Evolutionary conservation across 1,140 invertebrate genomes (phyloP).

Genomic region (Platyura marginata): DNA sequence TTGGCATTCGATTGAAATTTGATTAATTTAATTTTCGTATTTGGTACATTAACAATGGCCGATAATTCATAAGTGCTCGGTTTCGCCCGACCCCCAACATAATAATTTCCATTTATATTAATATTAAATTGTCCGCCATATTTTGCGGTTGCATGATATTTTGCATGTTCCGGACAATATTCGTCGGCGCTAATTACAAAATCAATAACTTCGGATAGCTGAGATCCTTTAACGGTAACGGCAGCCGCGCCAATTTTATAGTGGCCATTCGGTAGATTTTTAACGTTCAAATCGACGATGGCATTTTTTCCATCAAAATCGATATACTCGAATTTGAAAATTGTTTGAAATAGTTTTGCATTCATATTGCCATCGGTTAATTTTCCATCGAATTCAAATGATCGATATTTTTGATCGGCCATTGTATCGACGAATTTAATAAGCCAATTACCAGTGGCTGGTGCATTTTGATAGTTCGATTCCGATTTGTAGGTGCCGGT

Average conservation of each 20-base stretch:
- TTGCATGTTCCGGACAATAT: constrained; percentile 10
- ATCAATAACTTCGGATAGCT: constrained; percentile 21
- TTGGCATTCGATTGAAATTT: constrained; percentile 16
- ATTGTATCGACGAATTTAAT: constrained; percentile 17
- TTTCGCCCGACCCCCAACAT: constrained; percentile 14
- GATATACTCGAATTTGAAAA: constrained; percentile 18
- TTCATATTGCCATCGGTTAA: constrained; percentile 27
- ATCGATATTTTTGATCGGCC: constrained; percentile 24
- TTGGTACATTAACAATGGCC: neutral
- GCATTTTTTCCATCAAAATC: constrained; percentile 19
- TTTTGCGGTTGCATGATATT: constrained; percentile 10
- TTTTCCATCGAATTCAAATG: constrained; percentile 20
- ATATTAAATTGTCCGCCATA: constrained; percentile 10
- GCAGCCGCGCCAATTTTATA: constrained; percentile 11
- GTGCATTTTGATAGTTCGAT: constrained; percentile 9
- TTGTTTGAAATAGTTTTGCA: constrained; percentile 20
- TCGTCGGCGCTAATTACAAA: constrained; percentile 11
- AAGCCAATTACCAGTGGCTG: constrained; percentile 14
- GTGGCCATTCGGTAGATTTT: constrained; percentile 15
- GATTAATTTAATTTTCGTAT: constrained; percentile 27
- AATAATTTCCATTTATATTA: constrained; percentile 24
- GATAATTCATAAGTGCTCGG: constrained; percentile 22
- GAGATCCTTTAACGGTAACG: constrained; percentile 17
- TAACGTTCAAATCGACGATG: constrained; percentile 9
- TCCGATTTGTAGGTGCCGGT: constrained; percentile 20